Evolutionary conservation across 2,797 vertebrate species (phyloP), one percentile per base, ranked within the genome.

Genomic region (Acanthopagrus latus): DNA sequence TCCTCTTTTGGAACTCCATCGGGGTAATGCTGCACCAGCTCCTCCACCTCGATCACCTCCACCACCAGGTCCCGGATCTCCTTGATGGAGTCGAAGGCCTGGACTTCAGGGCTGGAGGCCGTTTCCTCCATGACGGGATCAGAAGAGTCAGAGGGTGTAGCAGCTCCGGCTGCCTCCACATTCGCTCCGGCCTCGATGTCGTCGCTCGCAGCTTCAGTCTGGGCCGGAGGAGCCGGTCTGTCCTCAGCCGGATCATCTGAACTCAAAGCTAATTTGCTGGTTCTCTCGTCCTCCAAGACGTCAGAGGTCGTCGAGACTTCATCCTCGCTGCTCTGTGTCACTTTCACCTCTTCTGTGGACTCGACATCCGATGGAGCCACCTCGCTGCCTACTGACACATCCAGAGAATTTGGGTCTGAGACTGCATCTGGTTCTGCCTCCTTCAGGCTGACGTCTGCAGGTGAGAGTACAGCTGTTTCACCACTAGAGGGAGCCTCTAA

Each of bases 31-130:
- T 90, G 68, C 75, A 65, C 23, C 43, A 90, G 83, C 52, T 90
- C 84, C 73, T 95, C 79, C 66, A 95, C 88, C 79, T 95, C 93
- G 1, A 93, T 82, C 78, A 95, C 93, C 71, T 95, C 94, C 80
- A 76, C 72, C 77, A 95, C 91, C 77, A 95, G 91, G 38, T 95
- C 85, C 0, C 93, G 90, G 81, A 95, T 95, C 70, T 84, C 89
- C 80, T 86, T 88, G 80, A 95, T 48, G 71, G 84, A 90, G 85
- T 92, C 95, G n/a, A 23, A 62, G 4, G 92, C 71, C 12, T 0
- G 64, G 0, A 60, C 41, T 11, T 29, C 17, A 1, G 75, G 70
- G 46, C 23, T 25, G 23, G 58, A 17, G 0, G 29, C 2, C 1
- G 65, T 20, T 2, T 66, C 77, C 7, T 76, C 67, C 21, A 48